Conservation (phyloP, 2,888 invertebrate species). For the Pandemis corylana region DNA sequence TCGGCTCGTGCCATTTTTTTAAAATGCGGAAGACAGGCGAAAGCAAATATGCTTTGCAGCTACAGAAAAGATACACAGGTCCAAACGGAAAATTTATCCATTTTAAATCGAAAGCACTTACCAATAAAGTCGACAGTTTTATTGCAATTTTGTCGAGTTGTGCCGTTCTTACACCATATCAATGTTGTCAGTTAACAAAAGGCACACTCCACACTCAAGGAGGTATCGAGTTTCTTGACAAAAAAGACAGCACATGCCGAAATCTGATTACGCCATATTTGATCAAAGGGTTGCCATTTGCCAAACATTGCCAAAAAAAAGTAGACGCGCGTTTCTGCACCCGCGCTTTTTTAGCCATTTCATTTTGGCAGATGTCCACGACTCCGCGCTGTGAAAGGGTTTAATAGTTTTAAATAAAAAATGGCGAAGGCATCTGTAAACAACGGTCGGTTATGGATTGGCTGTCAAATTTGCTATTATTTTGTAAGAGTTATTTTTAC, state of each 20-base stretch:
- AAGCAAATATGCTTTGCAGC: conserved; percentile 64
- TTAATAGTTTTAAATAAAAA: conserved; percentile 75
- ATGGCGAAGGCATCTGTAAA: conserved; percentile 73
- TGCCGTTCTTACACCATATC: neutral
- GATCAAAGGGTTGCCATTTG: conserved; percentile 81
- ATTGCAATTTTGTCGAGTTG: neutral
- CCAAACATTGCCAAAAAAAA: conserved; percentile 69
- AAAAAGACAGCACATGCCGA: conserved; percentile 82
- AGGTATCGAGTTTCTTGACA: conserved; percentile 76
- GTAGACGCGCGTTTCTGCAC: conserved; percentile 73
- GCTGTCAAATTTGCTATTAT: conserved; percentile 75
- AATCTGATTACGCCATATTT: conserved; percentile 82
- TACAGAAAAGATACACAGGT: neutral
- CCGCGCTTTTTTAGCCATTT: conserved; percentile 80
- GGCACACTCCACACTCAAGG: conserved; percentile 72
- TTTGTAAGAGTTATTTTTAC: conserved; percentile 63
- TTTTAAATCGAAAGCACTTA: neutral
- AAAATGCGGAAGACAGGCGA: conserved; percentile 73
- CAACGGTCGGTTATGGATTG: conserved; percentile 78
- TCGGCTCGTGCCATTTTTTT: conserved; percentile 80
- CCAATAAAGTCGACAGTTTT: neutral
- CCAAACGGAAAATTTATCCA: neutral
- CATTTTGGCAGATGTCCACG: conserved; percentile 84
- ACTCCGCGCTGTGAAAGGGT: conserved; percentile 65
- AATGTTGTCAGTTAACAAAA: conserved; percentile 69